phyloP scores from a whole-genome alignment of 2,113 vertebrate species.

The Peromyscus maniculatus region DNA sequence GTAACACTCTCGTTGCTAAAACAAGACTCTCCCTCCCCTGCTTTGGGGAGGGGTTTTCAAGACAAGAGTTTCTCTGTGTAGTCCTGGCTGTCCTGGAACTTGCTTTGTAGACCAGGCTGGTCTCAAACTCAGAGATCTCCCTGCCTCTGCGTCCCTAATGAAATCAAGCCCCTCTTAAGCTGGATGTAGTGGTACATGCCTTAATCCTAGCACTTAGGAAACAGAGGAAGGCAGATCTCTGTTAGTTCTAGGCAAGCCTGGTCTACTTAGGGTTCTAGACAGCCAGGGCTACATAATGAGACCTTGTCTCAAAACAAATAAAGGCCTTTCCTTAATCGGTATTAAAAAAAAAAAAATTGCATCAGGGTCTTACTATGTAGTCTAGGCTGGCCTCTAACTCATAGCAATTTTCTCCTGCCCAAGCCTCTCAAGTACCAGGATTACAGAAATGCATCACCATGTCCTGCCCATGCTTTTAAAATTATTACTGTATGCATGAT shows the following conservation, averaged over 20 bases:
- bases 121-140: not conserved
- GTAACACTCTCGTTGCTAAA: slow-evolving; percentile 5
- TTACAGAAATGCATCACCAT: not conserved
- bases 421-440: not conserved
- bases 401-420: not conserved
- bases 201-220: not conserved
- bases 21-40: no score
- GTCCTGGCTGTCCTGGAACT: not conserved
- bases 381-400: not conserved
- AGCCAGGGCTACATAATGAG: not conserved
- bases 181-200: not conserved
- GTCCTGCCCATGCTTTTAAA: no score
- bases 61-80: not conserved
- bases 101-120: not conserved
- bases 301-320: not conserved
- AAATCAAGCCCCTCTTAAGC: not conserved
- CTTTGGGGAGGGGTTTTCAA: not conserved
- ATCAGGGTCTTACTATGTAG: not conserved
- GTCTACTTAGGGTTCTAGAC: not conserved
- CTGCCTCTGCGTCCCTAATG: not conserved
- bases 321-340: not conserved
- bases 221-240: not conserved
- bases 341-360: not conserved
- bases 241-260: not conserved
- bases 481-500: not conserved